Percentiles rank a stretch among this genome's conserved stretches.
Evolutionary conservation across 1,140 invertebrate species (phyloP).

Genomic region (Homalodisca vitripennis): DNA sequence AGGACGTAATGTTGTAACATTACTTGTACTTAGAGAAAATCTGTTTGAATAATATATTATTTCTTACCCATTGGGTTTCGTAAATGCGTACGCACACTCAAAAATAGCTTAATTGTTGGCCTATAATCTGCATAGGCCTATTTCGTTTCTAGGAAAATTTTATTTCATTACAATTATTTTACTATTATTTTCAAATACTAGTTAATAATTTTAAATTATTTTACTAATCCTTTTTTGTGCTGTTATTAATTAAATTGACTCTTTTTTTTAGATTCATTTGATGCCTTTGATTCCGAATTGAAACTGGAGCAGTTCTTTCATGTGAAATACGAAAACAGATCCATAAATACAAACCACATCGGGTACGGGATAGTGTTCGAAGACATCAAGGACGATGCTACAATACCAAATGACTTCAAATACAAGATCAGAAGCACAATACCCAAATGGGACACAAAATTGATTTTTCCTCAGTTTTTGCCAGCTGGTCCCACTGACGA

Average conservation of each 20-base stretch:
- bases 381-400: background rate
- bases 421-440: slow-evolving; percentile 31
- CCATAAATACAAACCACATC: background rate
- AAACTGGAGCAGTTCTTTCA: slow-evolving; percentile 6
- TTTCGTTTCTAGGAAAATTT: background rate
- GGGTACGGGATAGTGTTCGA: slow-evolving; percentile 18
- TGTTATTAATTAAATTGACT: too few relatives aligned
- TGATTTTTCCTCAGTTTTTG: slow-evolving; percentile 30
- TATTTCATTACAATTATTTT: background rate
- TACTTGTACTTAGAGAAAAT: too few relatives aligned
- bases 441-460: slow-evolving; percentile 25
- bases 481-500: slow-evolving; percentile 28
- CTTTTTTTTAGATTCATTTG: slow-evolving; percentile 12
- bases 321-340: background rate
- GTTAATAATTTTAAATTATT: background rate
- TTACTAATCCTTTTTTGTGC: background rate
- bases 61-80: too few relatives aligned
- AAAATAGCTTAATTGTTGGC: too few relatives aligned
- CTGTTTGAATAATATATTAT: too few relatives aligned
- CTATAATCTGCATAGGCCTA: too few relatives aligned
- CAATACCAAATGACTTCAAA: slow-evolving; percentile 13
- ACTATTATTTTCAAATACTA: background rate
- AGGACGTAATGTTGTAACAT: too few relatives aligned
- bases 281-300: slow-evolving; percentile 2
- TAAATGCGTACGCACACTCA: too few relatives aligned